A percentile compares a stretch with the other conserved stretches of the same genome.
Evolutionary conservation across 92 coral and sea anemone species (phyloP).

Genomic region (Palythoa grandis): DNA sequence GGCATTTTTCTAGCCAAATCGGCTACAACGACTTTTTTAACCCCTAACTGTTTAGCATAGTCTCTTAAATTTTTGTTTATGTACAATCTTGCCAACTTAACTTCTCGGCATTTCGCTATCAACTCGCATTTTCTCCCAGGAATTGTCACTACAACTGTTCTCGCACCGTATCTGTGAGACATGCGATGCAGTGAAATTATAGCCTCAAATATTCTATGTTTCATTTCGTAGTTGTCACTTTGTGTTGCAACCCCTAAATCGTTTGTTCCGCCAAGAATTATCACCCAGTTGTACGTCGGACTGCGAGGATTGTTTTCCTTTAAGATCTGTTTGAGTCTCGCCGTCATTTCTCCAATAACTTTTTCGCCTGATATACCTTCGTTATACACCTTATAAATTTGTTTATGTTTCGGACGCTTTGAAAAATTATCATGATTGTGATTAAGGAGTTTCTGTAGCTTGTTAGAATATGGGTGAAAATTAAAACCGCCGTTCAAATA

Average conservation of each 20-base stretch:
- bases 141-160: conserved; percentile 14
- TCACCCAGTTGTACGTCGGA: conserved; percentile 21
- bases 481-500: background rate
- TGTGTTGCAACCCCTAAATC: background rate
- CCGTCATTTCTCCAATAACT: conserved; percentile 39
- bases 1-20: conserved; percentile 39
- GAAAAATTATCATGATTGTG: background rate
- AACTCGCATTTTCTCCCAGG: conserved; percentile 32
- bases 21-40: conserved; percentile 14
- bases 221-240: conserved; percentile 20
- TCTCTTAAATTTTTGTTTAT: conserved; percentile 13
- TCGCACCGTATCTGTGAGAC: conserved; percentile 23
- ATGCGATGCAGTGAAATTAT: conserved; percentile 26
- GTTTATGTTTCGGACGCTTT: background rate
- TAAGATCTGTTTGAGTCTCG: conserved; percentile 11
- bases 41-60: conserved; percentile 4
- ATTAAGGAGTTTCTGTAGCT: conserved; percentile 22
- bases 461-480: conserved; percentile 31
- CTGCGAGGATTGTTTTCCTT: background rate
- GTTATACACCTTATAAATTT: conserved; percentile 25
- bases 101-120: background rate
- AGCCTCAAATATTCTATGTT: conserved; percentile 35
- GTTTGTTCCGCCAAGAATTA: conserved; percentile 38
- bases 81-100: conserved; percentile 9
- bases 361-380: conserved; percentile 29